Base-by-base conservation (phyloP, 2,797 vertebrate species). In the Brachyrhaphis roseni region DNA sequence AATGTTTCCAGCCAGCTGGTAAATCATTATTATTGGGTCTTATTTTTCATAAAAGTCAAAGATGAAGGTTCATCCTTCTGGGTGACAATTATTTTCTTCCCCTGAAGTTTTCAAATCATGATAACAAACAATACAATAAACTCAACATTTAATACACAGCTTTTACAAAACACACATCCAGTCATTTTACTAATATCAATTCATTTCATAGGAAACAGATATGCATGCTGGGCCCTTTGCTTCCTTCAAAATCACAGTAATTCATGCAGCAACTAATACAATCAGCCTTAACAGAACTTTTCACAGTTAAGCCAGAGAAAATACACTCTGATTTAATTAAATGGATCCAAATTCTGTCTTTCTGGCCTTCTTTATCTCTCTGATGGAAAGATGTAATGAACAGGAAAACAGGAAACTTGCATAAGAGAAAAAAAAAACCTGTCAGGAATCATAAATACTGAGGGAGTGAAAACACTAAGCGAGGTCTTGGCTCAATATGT, bases 391-490 rank as follows among this genome's bases (percentile, higher is more conserved):
- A 84, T 84, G 80, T 80, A 89, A 83, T 77, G 64, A 75, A 89
- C 78, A 83, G 64, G 79, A 87, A 91, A 91, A 88, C 76, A 88
- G 82, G 80, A 89, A 88, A 83, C 89, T 87, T 78, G 82, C 81
- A 78, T 84, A 82, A 41, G n/a, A 70, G 76, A 78, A 82, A 84
- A 84, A 89, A 55, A 85, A 90, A 86, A 92, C 85, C 86, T 82
- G 72, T 85, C 53, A 16, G 77, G 81, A 90, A 91, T 78, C 87
- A 92, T 94, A 95, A 95, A 95, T 94, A 91, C 87, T 75, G 87
- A 86, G 92, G 92, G 93, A 95, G 93, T 90, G 88, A 94, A 94
- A 93, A 94, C 86, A 89, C 84, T 85, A 87, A 91, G 90, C 86
- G 78, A 94, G 92, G 92, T 91, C 91, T 92, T 87, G 94, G 89